These are phyloP conservation scores for Pseudopipra pipra DNA, from an alignment of 2,113 vertebrate species.

Conservation along the genomic window DNA sequence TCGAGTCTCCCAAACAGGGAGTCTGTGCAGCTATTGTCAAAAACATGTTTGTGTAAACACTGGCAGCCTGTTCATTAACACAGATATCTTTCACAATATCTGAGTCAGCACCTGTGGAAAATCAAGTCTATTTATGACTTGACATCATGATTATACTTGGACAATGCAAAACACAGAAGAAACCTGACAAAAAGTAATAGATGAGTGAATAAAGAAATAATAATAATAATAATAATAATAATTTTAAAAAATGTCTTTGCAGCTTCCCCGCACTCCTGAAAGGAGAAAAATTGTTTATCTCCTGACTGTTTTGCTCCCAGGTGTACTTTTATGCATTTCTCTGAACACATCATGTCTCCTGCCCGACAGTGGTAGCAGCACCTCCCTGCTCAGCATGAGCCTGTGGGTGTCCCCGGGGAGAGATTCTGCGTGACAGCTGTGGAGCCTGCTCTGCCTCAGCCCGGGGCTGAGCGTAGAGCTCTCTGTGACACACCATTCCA, in stretches of 20 bases:
- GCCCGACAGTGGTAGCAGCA: not conserved
- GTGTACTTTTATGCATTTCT: not conserved
- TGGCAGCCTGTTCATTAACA: not conserved
- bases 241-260: not conserved
- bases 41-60: not conserved
- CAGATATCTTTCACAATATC: constrained; percentile 8
- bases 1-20: not conserved
- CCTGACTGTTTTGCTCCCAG: not conserved
- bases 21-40: constrained; percentile 14
- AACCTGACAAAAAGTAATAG: not conserved
- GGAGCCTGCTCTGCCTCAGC: constrained; percentile 50
- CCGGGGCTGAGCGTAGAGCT: not conserved
- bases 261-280: not conserved
- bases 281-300: not conserved
- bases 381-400: not conserved
- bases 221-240: not conserved
- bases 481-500: not conserved
- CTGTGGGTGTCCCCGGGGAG: not conserved
- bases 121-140: not conserved
- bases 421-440: not conserved
- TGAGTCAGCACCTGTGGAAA: not conserved
- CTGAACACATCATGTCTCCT: not conserved
- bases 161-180: not conserved
- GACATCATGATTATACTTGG: not conserved
- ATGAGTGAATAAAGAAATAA: not conserved